A percentile compares a stretch with the other conserved stretches of the same genome.
Conservation (phyloP, 2,888 invertebrate species). For the Muscina levida region DNA sequence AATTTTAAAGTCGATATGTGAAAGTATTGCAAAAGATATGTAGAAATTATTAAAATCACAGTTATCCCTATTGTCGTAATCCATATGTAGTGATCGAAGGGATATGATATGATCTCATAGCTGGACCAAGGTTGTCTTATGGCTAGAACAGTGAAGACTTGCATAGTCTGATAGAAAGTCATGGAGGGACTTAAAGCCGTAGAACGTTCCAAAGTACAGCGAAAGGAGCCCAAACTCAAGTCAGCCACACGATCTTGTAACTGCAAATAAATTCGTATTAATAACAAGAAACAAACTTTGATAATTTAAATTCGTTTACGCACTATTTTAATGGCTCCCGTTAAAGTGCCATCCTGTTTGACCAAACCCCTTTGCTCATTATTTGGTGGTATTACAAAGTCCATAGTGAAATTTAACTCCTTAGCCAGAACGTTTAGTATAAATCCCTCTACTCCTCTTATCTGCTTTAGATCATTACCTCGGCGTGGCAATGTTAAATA, state of each 20-base stretch:
- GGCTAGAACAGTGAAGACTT: conserved; percentile 65
- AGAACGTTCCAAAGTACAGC: conserved; percentile 64
- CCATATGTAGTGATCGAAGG: conserved; percentile 69
- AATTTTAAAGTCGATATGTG: conserved; percentile 31
- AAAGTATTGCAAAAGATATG: conserved; percentile 38
- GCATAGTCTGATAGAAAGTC: conserved; percentile 67
- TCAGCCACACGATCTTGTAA: conserved; percentile 66
- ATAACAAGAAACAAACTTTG: not conserved
- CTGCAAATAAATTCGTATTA: conserved; percentile 46
- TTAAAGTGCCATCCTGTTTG: conserved; percentile 48
- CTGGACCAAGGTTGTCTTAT: conserved; percentile 64
- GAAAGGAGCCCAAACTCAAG: conserved; percentile 68
- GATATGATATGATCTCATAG: conserved; percentile 68
- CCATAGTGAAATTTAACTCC: conserved; percentile 49
- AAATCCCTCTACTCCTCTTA: conserved; percentile 58
- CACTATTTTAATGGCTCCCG: conserved; percentile 65
- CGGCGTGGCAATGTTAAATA: conserved; percentile 50
- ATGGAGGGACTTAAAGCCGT: conserved; percentile 60
- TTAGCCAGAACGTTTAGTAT: conserved; percentile 47
- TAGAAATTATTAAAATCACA: conserved; percentile 25
- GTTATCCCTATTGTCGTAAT: conserved; percentile 47
- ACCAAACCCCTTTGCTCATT: conserved; percentile 67
- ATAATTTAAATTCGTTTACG: not conserved
- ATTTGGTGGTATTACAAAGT: conserved; percentile 62
- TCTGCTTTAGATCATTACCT: not conserved